These are phyloP conservation scores for Nemotelus nigrinus DNA, from an alignment of 2,888 invertebrate genomes.

Conservation along the genomic window DNA sequence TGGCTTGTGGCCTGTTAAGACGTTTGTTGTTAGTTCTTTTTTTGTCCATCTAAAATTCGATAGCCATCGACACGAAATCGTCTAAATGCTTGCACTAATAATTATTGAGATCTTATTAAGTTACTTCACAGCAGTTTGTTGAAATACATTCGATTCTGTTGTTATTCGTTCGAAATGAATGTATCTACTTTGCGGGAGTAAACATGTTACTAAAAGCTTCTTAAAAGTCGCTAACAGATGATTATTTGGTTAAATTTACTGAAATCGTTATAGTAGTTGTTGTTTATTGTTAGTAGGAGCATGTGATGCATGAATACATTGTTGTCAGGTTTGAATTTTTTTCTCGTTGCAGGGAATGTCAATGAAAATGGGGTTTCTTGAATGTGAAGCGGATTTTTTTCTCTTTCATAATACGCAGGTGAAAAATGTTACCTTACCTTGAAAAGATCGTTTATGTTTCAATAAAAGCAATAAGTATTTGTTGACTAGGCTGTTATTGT, in stretches of 20 bases:
- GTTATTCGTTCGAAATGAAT: background rate
- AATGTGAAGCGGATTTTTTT: too few relatives aligned
- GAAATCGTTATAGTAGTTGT: background rate
- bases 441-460: too few relatives aligned
- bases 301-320: background rate
- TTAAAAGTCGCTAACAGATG: constrained; percentile 3
- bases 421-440: too few relatives aligned
- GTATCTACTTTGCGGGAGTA: background rate
- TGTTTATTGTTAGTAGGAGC: background rate
- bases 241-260: constrained; percentile 10
- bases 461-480: too few relatives aligned
- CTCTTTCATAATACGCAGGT: too few relatives aligned
- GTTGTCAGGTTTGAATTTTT: too few relatives aligned
- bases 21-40: background rate
- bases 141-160: constrained; percentile 28
- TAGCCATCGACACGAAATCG: background rate
- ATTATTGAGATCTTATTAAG: constrained; percentile 36
- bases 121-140: background rate
- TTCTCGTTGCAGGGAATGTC: too few relatives aligned
- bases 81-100: constrained; percentile 20
- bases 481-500: too few relatives aligned
- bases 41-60: constrained; percentile 1
- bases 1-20: background rate
- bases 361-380: too few relatives aligned
- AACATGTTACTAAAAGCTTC: constrained; percentile 34